Conservation (phyloP, 2,888 invertebrate species). For the Tryphoninae sp. region DNA sequence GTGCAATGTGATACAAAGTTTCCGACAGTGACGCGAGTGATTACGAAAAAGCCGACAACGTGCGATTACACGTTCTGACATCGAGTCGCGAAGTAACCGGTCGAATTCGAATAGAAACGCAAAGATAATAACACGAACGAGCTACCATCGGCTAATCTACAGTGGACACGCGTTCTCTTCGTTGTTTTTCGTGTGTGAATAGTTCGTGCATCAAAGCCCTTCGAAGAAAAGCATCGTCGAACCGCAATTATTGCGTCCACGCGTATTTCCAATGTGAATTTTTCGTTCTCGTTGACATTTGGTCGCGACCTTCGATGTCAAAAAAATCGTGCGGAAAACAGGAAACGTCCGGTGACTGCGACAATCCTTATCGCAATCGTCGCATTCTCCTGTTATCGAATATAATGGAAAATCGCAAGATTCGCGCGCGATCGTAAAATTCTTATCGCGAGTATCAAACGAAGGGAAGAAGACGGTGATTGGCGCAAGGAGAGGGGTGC, state of each 20-base stretch:
- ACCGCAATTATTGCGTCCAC: too few species aligned
- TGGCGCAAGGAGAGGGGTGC: conserved; percentile 16
- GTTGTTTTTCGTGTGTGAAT: not conserved
- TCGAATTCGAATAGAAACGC: not conserved
- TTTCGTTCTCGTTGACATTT: too few species aligned
- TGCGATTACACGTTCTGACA: not conserved
- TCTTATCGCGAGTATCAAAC: conserved; percentile 26
- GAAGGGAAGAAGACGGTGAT: conserved; percentile 29
- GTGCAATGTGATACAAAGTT: conserved; percentile 24
- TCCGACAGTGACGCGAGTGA: conserved; percentile 18
- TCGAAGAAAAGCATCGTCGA: not conserved
- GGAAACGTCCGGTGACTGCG: too few species aligned
- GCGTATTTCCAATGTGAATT: too few species aligned
- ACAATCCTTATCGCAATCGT: too few species aligned
- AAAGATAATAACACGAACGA: not conserved
- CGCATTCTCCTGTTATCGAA: too few species aligned
- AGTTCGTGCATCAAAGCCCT: not conserved
- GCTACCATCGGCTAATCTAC: not conserved
- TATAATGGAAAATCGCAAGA: not conserved
- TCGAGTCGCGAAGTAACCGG: too few species aligned
- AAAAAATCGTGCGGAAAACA: too few species aligned
- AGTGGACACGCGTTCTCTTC: not conserved
- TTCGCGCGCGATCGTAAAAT: conserved; percentile 1
- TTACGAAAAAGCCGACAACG: not conserved
- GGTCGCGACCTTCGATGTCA: too few species aligned